Base-by-base conservation (phyloP, 1,140 invertebrate species). In the Anastrepha ludens region DNA sequence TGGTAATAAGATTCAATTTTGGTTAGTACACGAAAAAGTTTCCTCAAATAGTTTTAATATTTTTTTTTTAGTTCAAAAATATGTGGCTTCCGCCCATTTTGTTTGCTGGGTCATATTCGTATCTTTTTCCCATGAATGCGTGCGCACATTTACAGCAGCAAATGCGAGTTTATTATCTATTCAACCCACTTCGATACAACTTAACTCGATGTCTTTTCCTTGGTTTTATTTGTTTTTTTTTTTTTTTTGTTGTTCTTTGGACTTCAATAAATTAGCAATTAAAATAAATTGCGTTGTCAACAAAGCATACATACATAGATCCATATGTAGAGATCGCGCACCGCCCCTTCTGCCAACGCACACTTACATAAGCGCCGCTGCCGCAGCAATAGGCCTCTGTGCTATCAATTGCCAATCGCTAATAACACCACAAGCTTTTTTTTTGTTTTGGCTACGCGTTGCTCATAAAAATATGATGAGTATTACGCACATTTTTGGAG, bases 231-330 rank as follows among this genome's bases (percentile, higher is more conserved):
- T 20, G 50, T 47, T 1, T 50, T 20, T 20, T 8, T 13, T 6
- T 55, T 81, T 81, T 55, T 81, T 55, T 20, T 58, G 3, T 55
- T 7, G 50, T 47, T 55, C 0, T 8, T 62, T 81, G n/a, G n/a
- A 8, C 47, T 81, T 81, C 29, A 81, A 81, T 81, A 81, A 81
- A 81, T 81, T 81, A 81, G 74, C 74, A 81, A 81, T 81, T 81
- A 81, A 81, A 81, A 81, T 55, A 81, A 81, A 55, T 81, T 81
- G 74, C 44, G 74, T 55, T 81, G 74, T 81, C 74, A 55, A 81
- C 74, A 81, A 81, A 78, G 55, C 8, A 81, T 29, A 29, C 1
- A 29, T 29, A 29, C 29, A 29, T 29, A 29, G 29, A 29, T 29
- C 0, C 29, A 29, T 29, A 29, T 29, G 29, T 81, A 55, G 47